These are phyloP conservation scores for Pissodes strobi DNA, from an alignment of 1,140 invertebrate genomes.

Conservation along the genomic window DNA sequence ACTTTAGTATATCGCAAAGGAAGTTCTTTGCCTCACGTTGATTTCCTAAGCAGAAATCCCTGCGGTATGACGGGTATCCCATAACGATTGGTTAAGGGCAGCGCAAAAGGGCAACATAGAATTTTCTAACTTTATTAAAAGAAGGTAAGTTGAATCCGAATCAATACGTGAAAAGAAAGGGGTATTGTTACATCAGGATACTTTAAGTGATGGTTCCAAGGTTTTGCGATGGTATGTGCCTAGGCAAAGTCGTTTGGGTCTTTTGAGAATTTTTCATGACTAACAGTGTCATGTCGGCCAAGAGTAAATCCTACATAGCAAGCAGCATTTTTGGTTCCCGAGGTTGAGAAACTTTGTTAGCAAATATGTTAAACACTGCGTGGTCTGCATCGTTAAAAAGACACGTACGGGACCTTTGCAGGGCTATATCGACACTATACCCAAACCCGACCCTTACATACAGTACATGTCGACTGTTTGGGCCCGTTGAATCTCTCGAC, in stretches of 20 bases:
- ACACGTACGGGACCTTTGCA: slow-evolving; percentile 26
- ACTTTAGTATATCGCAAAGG: too few relatives aligned
- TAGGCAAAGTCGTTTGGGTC: neutral
- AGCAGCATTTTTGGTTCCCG: neutral
- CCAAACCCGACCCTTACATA: slow-evolving; percentile 34
- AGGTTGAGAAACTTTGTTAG: slow-evolving; percentile 17
- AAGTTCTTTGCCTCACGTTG: too few relatives aligned
- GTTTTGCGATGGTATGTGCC: slow-evolving; percentile 1
- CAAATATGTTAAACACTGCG: slow-evolving; percentile 45
- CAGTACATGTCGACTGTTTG: slow-evolving; percentile 44
- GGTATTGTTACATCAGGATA: neutral
- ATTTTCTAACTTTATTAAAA: neutral
- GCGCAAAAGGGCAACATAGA: slow-evolving; percentile 13
- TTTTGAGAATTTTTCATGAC: slow-evolving; percentile 9
- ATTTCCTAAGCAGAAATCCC: too few relatives aligned
- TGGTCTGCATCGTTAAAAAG: slow-evolving; percentile 40
- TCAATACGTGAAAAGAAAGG: neutral
- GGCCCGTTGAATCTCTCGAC: slow-evolving; percentile 40
- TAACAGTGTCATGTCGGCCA: slow-evolving; percentile 9
- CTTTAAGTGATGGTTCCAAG: neutral
- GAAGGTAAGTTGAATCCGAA: neutral
- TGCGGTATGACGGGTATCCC: neutral
- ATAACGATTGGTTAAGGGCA: slow-evolving; percentile 13
- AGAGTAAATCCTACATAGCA: neutral
- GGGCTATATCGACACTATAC: neutral